phyloP scores from a whole-genome alignment of 2,113 vertebrate genomes.

The Solea solea region DNA sequence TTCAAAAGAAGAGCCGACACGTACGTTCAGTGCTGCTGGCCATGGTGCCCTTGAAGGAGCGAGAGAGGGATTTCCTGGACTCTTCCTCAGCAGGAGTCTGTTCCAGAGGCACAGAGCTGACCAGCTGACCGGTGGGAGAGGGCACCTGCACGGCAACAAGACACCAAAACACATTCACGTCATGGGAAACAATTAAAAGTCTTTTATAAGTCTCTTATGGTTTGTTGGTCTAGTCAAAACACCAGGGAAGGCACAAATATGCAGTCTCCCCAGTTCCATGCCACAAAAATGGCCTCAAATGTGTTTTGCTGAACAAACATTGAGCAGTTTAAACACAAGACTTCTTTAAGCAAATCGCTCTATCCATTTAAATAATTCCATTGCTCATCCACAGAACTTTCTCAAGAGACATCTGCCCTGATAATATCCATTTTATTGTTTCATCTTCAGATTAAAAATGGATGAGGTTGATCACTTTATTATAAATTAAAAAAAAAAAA shows the following conservation, averaged over 20 bases:
- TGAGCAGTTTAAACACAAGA: not conserved
- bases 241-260: too few species aligned
- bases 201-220: not conserved
- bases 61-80: constrained; percentile 86
- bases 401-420: too few species aligned
- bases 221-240: not conserved
- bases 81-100: constrained; percentile 89
- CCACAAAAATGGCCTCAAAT: not conserved
- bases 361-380: too few species aligned
- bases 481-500: not conserved
- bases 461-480: too few species aligned
- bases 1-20: not conserved
- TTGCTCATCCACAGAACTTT: too few species aligned
- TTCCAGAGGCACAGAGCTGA: constrained; percentile 84
- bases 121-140: constrained; percentile 73
- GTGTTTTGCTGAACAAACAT: not conserved
- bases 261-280: not conserved
- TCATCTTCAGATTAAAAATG: too few species aligned
- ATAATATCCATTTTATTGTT: too few species aligned
- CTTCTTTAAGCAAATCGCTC: too few species aligned
- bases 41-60: constrained; percentile 87
- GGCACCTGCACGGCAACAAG: constrained; percentile 66
- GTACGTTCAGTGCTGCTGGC: constrained; percentile 93
- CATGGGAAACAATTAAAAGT: not conserved
- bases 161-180: not conserved